These are phyloP conservation scores for Alloscopus bannaensis DNA, from an alignment of 2,888 invertebrate genomes.

Conservation along the genomic window DNA sequence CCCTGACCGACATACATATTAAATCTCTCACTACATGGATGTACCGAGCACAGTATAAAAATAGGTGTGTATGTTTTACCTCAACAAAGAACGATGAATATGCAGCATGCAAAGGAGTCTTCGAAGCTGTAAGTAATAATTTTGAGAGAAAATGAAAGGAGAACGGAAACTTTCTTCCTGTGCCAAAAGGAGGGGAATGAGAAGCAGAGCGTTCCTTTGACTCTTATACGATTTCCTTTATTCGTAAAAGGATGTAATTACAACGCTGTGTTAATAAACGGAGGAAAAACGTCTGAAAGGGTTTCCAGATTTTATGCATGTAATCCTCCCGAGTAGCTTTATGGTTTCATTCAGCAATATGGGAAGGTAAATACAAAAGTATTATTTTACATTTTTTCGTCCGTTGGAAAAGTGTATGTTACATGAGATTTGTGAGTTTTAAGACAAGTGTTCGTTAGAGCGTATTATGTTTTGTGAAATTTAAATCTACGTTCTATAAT, in stretches of 20 bases:
- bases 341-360: neutral
- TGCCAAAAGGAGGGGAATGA: slow-evolving; percentile 3
- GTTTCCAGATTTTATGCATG: neutral
- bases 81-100: neutral
- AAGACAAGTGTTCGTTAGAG: too few species aligned
- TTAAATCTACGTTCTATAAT: too few species aligned
- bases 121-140: neutral
- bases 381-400: too few species aligned
- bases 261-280: neutral
- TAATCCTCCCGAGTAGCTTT: neutral
- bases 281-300: neutral
- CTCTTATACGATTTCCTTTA: neutral
- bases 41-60: too few species aligned
- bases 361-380: neutral
- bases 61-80: too few species aligned
- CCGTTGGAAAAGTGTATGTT: neutral
- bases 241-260: slow-evolving; percentile 21
- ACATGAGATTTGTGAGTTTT: neutral
- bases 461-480: too few species aligned
- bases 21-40: too few species aligned
- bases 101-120: neutral
- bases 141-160: slow-evolving; percentile 2
- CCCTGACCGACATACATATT: too few species aligned
- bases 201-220: neutral
- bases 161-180: slow-evolving; percentile 42